A percentile compares a stretch with the other conserved stretches of the same genome.
These are phyloP conservation scores for Gorsachius goisagi DNA, from an alignment of 2,113 vertebrate genomes.

Conservation along the genomic window DNA sequence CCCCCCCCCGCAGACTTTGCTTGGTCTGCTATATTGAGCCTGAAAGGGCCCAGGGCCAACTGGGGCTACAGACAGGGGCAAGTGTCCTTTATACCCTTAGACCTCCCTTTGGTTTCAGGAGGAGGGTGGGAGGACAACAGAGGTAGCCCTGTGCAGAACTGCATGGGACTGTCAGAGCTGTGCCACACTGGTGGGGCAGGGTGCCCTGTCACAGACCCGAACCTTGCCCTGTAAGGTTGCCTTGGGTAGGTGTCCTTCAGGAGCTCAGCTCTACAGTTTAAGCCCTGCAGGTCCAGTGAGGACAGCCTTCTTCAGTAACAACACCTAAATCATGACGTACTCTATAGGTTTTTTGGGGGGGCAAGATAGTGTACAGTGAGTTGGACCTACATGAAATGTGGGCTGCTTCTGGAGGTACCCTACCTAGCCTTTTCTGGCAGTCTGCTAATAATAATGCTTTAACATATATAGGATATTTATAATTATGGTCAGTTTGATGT, in stretches of 20 bases:
- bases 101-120: not conserved
- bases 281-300: not conserved
- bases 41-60: not conserved
- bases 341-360: fast-evolving
- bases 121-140: fast-evolving
- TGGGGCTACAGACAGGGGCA: not conserved
- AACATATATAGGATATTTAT: not conserved
- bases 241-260: not conserved
- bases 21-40: fast-evolving
- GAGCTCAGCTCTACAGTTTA: not conserved
- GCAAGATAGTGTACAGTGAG: not conserved
- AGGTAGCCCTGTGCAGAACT: not conserved
- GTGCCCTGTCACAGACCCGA: fast-evolving
- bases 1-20: not conserved
- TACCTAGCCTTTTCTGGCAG: not conserved
- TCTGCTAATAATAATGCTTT: not conserved
- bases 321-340: not conserved
- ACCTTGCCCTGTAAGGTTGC: fast-evolving
- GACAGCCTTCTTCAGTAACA: not conserved
- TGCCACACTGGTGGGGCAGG: fast-evolving
- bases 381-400: not conserved
- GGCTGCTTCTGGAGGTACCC: not conserved
- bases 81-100: not conserved
- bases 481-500: not conserved
- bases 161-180: fast-evolving